Conservation (phyloP, 2,888 invertebrate species). For the Chymomyza amoena region DNA sequence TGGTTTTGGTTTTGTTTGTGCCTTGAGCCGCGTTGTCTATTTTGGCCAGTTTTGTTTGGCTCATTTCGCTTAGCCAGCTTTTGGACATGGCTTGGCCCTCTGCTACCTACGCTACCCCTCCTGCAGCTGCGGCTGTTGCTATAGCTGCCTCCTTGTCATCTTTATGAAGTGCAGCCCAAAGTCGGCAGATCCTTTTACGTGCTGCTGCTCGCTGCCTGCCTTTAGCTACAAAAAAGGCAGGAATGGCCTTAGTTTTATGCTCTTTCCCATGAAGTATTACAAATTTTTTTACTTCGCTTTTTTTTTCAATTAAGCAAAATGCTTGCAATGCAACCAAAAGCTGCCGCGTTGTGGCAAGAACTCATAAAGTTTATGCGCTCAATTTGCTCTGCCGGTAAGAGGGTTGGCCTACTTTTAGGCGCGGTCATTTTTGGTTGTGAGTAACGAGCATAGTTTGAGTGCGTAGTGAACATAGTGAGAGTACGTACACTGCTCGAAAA, state of each 20-base stretch:
- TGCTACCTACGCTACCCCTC: slow-evolving; percentile 42
- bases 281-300: slow-evolving; percentile 32
- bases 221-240: slow-evolving; percentile 1
- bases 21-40: slow-evolving; percentile 8
- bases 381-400: neutral
- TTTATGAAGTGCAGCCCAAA: slow-evolving; percentile 59
- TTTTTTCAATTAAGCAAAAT: slow-evolving; percentile 69
- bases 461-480: neutral
- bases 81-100: slow-evolving; percentile 60
- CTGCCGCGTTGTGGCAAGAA: neutral
- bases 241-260: neutral
- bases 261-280: neutral
- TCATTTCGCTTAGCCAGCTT: slow-evolving; percentile 47
- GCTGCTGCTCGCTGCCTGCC: neutral
- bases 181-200: slow-evolving; percentile 55
- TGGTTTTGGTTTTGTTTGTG: slow-evolving; percentile 14
- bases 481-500: neutral
- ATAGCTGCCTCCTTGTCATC: neutral
- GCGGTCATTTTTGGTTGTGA: neutral
- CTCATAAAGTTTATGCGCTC: slow-evolving; percentile 4
- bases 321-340: slow-evolving; percentile 25
- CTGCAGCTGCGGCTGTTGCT: slow-evolving; percentile 4
- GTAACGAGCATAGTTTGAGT: neutral
- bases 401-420: slow-evolving; percentile 3
- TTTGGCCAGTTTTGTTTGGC: slow-evolving; percentile 19